A percentile compares a stretch with the other conserved stretches of the same genome.
These are phyloP conservation scores for Sylvilagus bachmani DNA, from an alignment of 2,113 vertebrate species.

Conservation along the genomic window DNA sequence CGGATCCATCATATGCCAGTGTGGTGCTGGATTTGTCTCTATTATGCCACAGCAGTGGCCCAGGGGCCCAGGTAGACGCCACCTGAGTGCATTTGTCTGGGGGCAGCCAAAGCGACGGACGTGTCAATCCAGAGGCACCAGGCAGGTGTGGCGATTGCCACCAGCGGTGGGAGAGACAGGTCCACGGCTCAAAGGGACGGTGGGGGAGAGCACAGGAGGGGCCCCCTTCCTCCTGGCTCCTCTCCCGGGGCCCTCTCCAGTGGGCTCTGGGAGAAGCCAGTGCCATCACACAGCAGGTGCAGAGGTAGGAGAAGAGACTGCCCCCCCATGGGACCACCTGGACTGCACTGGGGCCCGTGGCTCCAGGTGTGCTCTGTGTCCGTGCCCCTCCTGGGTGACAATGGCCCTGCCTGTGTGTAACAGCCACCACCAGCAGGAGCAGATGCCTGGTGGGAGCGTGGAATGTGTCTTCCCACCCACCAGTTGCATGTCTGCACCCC, in stretches of 20 bases:
- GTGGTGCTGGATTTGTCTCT: conserved; percentile 74
- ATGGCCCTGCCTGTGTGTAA: too few relatives aligned
- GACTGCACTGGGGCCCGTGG: neutral
- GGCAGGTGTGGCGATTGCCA: conserved; percentile 6
- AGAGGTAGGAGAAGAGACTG: accelerated
- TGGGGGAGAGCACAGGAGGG: neutral
- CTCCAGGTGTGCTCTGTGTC: neutral
- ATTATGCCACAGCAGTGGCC: conserved; percentile 58
- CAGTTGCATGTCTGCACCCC: neutral
- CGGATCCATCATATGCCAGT: conserved; percentile 60
- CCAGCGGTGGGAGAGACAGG: neutral
- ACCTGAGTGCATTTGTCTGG: conserved; percentile 59
- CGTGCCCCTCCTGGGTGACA: accelerated
- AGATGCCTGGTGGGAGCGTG: too few relatives aligned
- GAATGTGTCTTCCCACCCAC: too few relatives aligned
- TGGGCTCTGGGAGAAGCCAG: neutral
- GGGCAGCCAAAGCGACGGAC: conserved; percentile 47
- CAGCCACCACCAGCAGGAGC: too few relatives aligned
- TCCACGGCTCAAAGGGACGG: accelerated
- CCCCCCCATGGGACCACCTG: accelerated
- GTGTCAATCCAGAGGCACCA: conserved; percentile 65
- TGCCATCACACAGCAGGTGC: accelerated
- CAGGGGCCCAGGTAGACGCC: conserved; percentile 58
- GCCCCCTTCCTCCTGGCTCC: neutral
- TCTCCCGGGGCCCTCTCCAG: neutral